These are phyloP conservation scores for Megalopta genalis DNA, from an alignment of 1,140 invertebrate genomes.

Conservation along the genomic window DNA sequence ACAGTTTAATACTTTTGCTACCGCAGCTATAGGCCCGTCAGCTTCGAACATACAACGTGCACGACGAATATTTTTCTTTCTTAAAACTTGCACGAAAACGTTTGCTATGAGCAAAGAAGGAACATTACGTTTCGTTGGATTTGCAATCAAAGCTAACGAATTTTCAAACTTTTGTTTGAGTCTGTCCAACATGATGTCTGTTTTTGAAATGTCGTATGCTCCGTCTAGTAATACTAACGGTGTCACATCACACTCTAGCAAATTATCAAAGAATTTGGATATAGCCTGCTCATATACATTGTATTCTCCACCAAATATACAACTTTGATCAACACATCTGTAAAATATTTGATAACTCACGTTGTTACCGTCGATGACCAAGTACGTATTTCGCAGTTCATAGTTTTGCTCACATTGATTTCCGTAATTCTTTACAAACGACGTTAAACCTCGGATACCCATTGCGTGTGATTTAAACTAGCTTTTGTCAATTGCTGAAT, in stretches of 20 bases:
- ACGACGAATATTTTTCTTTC: constrained; percentile 83
- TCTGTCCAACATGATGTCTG: constrained; percentile 84
- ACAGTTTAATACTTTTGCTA: constrained; percentile 88
- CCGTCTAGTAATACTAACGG: constrained; percentile 92
- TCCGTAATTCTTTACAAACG: constrained; percentile 87
- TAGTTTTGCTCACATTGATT: constrained; percentile 83
- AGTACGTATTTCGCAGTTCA: constrained; percentile 84
- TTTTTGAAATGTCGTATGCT: constrained; percentile 87
- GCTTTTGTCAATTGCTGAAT: too few species aligned
- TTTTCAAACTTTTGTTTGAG: constrained; percentile 76
- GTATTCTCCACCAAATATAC: constrained; percentile 92
- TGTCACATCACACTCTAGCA: constrained; percentile 86
- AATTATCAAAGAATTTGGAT: constrained; percentile 85
- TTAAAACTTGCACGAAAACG: constrained; percentile 86
- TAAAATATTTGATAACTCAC: constrained; percentile 87
- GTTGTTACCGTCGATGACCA: constrained; percentile 92
- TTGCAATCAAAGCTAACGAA: constrained; percentile 72
- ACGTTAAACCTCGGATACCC: constrained; percentile 91
- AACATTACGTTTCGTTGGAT: constrained; percentile 78
- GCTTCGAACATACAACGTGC: constrained; percentile 91
- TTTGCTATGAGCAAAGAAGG: constrained; percentile 87
- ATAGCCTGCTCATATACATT: constrained; percentile 85
- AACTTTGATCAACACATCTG: constrained; percentile 82
- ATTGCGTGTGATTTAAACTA: constrained; percentile 75
- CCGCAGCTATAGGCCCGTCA: constrained; percentile 89